Conservation (phyloP, 2,888 invertebrate genomes). For the Drosophila atroscutellata region DNA sequence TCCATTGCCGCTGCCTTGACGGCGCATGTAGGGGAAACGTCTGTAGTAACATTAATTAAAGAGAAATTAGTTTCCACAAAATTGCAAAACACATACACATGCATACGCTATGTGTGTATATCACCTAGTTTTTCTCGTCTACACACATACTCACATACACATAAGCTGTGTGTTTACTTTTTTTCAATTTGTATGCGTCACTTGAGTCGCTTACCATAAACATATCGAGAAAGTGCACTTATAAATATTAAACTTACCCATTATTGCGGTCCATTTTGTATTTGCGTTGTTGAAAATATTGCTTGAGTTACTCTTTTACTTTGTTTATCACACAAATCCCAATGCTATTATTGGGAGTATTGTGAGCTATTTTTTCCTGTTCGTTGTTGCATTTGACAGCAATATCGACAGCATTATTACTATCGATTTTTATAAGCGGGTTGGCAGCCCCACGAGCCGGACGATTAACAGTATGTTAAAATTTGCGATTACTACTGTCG, state of each 20-base stretch:
- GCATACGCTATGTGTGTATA: conserved; percentile 8
- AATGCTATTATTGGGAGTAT: conserved; percentile 60
- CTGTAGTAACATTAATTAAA: conserved; percentile 43
- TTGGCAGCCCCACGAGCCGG: conserved; percentile 22
- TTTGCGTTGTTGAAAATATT: conserved; percentile 37
- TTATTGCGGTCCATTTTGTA: conserved; percentile 83
- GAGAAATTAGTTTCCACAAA: conserved; percentile 18
- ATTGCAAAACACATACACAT: conserved; percentile 13
- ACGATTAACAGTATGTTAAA: conserved; percentile 14
- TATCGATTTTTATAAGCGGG: conserved; percentile 15
- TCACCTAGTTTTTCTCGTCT: conserved; percentile 26
- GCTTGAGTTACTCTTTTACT: conserved; percentile 25
- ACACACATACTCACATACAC: conserved; percentile 11
- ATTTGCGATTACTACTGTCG: not conserved
- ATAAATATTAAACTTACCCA: conserved; percentile 70
- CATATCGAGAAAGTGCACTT: not conserved
- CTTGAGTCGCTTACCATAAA: conserved; percentile 14
- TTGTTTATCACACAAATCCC: conserved; percentile 68
- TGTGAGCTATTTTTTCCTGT: conserved; percentile 52
- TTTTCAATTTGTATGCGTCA: conserved; percentile 57
- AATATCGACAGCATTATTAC: conserved; percentile 26
- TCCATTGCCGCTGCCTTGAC: conserved; percentile 75
- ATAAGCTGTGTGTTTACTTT: conserved; percentile 50
- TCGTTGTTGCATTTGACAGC: conserved; percentile 53
- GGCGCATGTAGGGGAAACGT: conserved; percentile 83